Conservation (phyloP, 2,888 invertebrate species). For the Cerceris ruficornis region DNA sequence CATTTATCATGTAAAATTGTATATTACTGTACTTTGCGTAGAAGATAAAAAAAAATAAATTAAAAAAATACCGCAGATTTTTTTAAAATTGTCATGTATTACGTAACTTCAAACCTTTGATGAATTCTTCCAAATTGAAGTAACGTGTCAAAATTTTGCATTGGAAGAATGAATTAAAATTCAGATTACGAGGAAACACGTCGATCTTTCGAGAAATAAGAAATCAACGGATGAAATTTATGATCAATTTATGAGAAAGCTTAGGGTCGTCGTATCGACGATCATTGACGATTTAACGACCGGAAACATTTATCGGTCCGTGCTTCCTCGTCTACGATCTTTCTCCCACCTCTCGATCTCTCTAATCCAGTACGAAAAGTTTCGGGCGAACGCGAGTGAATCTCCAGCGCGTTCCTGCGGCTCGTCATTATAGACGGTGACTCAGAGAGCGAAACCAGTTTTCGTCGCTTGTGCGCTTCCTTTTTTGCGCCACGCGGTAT, state of each 20-base stretch:
- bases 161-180: neutral
- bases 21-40: no score
- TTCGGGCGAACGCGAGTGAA: conserved; percentile 59
- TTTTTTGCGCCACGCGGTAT: conserved; percentile 71
- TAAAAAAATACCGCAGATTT: no score
- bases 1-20: neutral
- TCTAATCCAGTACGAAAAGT: conserved; percentile 64
- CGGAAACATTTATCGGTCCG: conserved; percentile 66
- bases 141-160: no score
- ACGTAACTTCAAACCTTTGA: no score
- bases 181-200: neutral
- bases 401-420: conserved; percentile 61
- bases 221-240: neutral
- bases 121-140: no score
- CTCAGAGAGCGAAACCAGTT: conserved; percentile 79
- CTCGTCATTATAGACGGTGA: conserved; percentile 80
- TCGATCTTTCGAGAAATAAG: neutral
- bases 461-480: conserved; percentile 65
- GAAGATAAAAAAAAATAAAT: no score
- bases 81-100: neutral
- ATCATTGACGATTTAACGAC: conserved; percentile 54
- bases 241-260: neutral
- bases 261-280: conserved; percentile 23
- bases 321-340: conserved; percentile 44
- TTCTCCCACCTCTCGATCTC: conserved; percentile 26